A percentile compares a stretch with the other conserved stretches of the same genome.
phyloP scores from a whole-genome alignment of 2,888 invertebrate species.

The Conops quadrifasciatus region DNA sequence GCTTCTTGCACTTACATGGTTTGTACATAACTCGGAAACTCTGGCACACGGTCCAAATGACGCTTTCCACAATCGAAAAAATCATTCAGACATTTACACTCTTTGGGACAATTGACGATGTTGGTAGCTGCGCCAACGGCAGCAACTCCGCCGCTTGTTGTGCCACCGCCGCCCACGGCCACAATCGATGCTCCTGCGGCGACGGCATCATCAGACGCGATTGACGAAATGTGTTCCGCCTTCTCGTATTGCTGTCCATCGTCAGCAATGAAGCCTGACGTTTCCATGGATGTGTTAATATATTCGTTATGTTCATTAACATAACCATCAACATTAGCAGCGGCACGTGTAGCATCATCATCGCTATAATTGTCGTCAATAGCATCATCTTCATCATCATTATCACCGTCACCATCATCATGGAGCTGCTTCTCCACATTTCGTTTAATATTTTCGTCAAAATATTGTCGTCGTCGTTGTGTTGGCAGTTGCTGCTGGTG shows the following conservation, averaged over 20 bases:
- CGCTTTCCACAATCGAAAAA: constrained; percentile 80
- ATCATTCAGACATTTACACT: constrained; percentile 76
- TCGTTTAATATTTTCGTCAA: constrained; percentile 25
- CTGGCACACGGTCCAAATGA: constrained; percentile 75
- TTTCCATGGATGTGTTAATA: constrained; percentile 53
- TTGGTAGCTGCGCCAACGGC: constrained; percentile 47
- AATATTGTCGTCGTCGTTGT: too few relatives aligned
- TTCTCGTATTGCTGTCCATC: constrained; percentile 60
- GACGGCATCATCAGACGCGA: constrained; percentile 41
- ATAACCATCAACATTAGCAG: constrained; percentile 40
- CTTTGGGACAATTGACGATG: constrained; percentile 69
- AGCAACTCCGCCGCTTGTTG: constrained; percentile 29
- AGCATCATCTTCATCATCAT: constrained; percentile 17
- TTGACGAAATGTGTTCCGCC: constrained; percentile 48
- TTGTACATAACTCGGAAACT: constrained; percentile 80
- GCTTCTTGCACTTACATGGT: constrained; percentile 71
- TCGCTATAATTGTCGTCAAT: constrained; percentile 40
- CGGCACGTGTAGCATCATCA: constrained; percentile 2
- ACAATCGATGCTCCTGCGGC: constrained; percentile 44
- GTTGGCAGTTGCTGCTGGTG: constrained; percentile 25
- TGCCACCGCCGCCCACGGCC: constrained; percentile 10
- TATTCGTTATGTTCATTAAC: constrained; percentile 26
- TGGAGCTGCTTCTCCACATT: constrained; percentile 34
- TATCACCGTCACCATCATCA: constrained; percentile 25
- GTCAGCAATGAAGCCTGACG: constrained; percentile 58